Percentiles rank a stretch among this genome's conserved stretches.
Evolutionary conservation across 2,113 vertebrate species (phyloP).

Genomic region (Ondatra zibethicus): DNA sequence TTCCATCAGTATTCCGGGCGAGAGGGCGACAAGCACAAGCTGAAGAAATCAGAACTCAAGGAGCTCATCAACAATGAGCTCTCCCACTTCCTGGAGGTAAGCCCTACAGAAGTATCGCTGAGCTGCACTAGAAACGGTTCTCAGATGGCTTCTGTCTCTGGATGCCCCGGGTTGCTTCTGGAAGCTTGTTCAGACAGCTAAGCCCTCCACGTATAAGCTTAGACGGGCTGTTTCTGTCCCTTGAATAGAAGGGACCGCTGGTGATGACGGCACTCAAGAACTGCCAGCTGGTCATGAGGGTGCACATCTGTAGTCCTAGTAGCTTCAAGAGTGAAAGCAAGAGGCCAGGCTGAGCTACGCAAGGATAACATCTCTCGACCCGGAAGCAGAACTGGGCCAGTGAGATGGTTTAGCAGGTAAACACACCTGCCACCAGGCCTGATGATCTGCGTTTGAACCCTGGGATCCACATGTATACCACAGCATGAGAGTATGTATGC

Average conservation of each 20-base stretch:
- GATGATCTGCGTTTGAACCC: background rate
- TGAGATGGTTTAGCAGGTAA: background rate
- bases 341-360: background rate
- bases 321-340: background rate
- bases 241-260: background rate
- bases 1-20: constrained; percentile 92
- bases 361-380: background rate
- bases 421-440: background rate
- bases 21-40: constrained; percentile 92
- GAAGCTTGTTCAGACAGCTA: background rate
- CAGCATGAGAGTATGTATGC: background rate
- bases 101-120: constrained; percentile 26
- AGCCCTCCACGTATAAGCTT: background rate
- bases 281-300: background rate
- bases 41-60: constrained; percentile 93
- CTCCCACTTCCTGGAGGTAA: constrained; percentile 88
- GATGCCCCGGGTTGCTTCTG: background rate
- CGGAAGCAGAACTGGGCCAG: no score
- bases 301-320: background rate
- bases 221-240: background rate
- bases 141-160: background rate
- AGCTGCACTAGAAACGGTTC: background rate
- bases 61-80: constrained; percentile 91
- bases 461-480: background rate
- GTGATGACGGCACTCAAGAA: background rate